Conservation (phyloP, 92 coral and sea anemone genomes). For the Virgularia gustaviana region DNA sequence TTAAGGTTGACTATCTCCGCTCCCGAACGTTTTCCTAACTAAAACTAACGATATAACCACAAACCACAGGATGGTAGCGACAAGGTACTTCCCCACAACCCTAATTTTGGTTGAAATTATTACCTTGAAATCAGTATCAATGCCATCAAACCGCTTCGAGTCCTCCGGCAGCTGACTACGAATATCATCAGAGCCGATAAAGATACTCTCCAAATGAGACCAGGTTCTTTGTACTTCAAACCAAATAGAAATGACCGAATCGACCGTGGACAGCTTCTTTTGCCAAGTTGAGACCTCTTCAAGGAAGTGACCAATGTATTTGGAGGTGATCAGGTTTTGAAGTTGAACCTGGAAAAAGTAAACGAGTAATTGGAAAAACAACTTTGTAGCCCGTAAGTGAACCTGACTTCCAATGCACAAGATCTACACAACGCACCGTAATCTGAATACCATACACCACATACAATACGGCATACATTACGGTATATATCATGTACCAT, state of each 20-base stretch:
- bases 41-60: not conserved
- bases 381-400: not conserved
- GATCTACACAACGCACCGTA: no score
- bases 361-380: not conserved
- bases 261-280: conserved; percentile 89
- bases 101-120: not conserved
- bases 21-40: no score
- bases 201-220: conserved; percentile 98
- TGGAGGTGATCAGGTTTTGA: conserved; percentile 95
- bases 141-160: conserved; percentile 94
- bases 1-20: not conserved
- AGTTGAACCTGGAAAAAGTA: conserved; percentile 71
- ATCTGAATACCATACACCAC: no score
- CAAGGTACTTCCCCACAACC: not conserved
- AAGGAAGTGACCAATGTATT: conserved; percentile 95
- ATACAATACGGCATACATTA: not conserved
- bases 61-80: not conserved
- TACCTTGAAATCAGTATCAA: conserved; percentile 93
- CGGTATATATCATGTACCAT: not conserved
- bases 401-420: no score
- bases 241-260: conserved; percentile 96
- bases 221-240: conserved; percentile 97
- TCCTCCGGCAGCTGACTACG: conserved; percentile 96
- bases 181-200: conserved; percentile 97
- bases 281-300: conserved; percentile 98